phyloP scores from a whole-genome alignment of 2,113 vertebrate species.

The Burhinus oedicnemus region DNA sequence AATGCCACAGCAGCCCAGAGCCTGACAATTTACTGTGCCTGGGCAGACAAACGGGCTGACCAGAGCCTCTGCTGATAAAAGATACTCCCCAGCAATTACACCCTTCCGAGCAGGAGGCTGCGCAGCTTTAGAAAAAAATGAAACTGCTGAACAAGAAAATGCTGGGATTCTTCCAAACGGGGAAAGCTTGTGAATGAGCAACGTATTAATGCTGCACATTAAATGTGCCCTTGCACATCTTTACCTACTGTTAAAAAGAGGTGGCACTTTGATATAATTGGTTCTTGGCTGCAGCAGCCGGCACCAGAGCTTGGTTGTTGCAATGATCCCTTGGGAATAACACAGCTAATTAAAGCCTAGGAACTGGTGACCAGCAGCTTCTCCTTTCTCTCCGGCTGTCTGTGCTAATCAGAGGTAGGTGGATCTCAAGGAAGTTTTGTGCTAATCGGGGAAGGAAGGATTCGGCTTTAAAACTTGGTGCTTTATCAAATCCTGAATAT shows the following conservation, averaged over 20 bases:
- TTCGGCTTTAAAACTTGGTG: not conserved
- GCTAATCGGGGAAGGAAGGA: not conserved
- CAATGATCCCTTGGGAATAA: conserved; percentile 30
- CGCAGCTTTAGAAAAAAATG: not conserved
- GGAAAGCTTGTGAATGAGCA: conserved; percentile 23
- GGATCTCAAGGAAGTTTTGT: not conserved
- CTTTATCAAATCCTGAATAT: not conserved
- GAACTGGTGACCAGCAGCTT: not conserved
- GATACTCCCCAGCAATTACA: not conserved
- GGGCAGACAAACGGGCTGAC: not conserved
- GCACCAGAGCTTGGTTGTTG: not conserved
- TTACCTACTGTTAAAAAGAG: not conserved
- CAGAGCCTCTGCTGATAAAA: not conserved
- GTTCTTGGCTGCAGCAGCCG: conserved; percentile 18
- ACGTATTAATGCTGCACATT: not conserved
- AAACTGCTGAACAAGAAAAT: conserved; percentile 19
- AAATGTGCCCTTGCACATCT: not conserved
- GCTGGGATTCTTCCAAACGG: conserved; percentile 26
- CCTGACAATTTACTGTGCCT: not conserved
- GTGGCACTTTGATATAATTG: conserved; percentile 39
- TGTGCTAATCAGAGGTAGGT: not conserved
- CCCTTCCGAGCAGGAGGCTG: not conserved
- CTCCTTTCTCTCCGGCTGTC: not conserved
- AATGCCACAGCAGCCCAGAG: not conserved
- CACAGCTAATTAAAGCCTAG: conserved; percentile 48